A percentile compares a stretch with the other conserved stretches of the same genome.
These are phyloP conservation scores for Tapirus indicus DNA, from an alignment of 2,797 vertebrate species.

Conservation along the genomic window DNA sequence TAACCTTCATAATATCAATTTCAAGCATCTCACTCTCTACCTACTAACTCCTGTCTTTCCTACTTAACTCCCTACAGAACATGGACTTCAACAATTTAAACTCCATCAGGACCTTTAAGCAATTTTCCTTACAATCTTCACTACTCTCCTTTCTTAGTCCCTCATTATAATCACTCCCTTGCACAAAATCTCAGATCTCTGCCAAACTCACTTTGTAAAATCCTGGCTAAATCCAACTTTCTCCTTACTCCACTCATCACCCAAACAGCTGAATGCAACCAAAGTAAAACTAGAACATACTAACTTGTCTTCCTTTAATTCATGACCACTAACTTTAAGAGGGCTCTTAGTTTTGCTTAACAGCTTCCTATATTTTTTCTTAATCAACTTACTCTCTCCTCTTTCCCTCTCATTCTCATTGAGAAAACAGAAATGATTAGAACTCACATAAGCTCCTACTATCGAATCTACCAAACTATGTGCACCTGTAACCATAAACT, in stretches of 20 bases:
- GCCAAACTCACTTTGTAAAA: conserved; percentile 21
- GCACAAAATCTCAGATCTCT: neutral
- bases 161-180: neutral
- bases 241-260: neutral
- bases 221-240: neutral
- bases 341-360: neutral
- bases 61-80: neutral
- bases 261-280: neutral
- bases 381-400: neutral
- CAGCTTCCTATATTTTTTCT: neutral
- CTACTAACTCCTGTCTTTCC: neutral
- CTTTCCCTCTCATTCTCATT: neutral
- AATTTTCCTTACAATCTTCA: neutral
- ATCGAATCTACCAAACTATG: neutral
- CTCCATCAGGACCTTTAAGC: neutral
- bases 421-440: conserved; percentile 1
- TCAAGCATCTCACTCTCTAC: neutral
- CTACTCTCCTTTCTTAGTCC: neutral
- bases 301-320: conserved; percentile 15
- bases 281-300: conserved; percentile 12
- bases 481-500: neutral
- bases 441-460: neutral
- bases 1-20: neutral
- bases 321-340: neutral
- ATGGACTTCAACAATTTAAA: neutral